These are phyloP conservation scores for Thamnophis sirtalis DNA, from an alignment of 2,113 vertebrate genomes.

Conservation along the genomic window DNA sequence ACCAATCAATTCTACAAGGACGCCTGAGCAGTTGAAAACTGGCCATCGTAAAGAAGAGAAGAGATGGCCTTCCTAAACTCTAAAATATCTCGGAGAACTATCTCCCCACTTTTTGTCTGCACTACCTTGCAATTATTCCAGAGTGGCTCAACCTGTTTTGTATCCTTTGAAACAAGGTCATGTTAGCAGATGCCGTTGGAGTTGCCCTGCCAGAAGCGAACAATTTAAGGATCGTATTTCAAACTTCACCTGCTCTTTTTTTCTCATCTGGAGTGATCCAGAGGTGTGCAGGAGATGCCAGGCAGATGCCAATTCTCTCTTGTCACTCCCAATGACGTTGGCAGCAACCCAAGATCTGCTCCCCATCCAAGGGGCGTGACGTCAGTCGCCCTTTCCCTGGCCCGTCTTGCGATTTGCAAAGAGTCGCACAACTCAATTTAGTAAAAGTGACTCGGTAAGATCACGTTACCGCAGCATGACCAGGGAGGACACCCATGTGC, in stretches of 20 bases:
- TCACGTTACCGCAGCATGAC: neutral
- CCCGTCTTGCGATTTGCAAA: neutral
- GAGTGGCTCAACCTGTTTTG: neutral
- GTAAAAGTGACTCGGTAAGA: neutral
- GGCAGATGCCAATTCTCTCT: neutral
- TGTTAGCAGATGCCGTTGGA: neutral
- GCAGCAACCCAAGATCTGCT: neutral
- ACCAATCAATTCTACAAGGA: neutral
- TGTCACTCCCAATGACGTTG: neutral
- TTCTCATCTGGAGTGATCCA: neutral
- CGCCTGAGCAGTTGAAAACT: neutral
- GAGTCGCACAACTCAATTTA: neutral
- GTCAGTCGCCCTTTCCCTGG: neutral
- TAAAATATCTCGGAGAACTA: neutral
- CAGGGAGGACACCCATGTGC: neutral
- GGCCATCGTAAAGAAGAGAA: neutral
- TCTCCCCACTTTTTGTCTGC: neutral
- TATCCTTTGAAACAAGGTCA: neutral
- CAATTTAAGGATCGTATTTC: neutral
- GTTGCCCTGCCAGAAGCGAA: neutral
- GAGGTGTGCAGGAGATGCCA: neutral
- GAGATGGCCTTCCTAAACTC: neutral
- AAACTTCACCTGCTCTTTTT: neutral
- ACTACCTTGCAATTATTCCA: neutral
- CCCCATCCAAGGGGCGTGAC: accelerated